Conservation (phyloP, 37 sponge, comb jelly and placozoan species). For the Hexactinellida sp. region DNA sequence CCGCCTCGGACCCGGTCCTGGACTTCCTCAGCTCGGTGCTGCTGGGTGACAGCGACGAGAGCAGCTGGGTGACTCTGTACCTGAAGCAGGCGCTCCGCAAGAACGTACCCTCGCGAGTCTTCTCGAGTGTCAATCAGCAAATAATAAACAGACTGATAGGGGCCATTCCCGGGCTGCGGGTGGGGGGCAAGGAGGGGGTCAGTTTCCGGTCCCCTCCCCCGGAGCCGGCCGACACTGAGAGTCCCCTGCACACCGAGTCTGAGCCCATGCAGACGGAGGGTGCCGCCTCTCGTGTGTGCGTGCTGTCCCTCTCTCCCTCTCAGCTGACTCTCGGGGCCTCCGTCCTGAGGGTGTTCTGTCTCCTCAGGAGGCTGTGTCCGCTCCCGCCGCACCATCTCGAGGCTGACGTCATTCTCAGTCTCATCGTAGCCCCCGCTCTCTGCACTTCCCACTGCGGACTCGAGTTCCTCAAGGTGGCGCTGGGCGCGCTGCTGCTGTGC, state of each 20-base stretch:
- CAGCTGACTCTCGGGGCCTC: not conserved
- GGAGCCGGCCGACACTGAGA: not conserved
- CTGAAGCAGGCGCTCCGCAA: not conserved
- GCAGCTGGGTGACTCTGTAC: not conserved
- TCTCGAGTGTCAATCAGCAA: not conserved
- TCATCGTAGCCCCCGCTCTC: constrained; percentile 44
- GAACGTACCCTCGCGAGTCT: not conserved
- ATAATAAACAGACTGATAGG: not conserved
- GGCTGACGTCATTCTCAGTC: constrained; percentile 37
- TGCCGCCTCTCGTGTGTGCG: not conserved
- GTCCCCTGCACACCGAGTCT: not conserved
- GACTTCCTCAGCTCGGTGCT: not conserved
- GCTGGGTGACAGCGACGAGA: not conserved
- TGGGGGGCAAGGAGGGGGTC: not conserved
- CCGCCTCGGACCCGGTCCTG: not conserved
- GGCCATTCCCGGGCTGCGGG: not conserved
- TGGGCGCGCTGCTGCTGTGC: constrained; percentile 56
- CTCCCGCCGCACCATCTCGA: constrained; percentile 26
- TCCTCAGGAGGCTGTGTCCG: not conserved
- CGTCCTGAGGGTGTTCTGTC: not conserved
- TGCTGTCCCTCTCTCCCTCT: not conserved
- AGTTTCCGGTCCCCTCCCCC: not conserved
- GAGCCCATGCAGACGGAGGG: not conserved
- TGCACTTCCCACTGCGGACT: constrained; percentile 54
- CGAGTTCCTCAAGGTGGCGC: constrained; percentile 41